Percentiles rank a stretch among this genome's conserved stretches.
These are phyloP conservation scores for Hassar affinis DNA, from an alignment of 2,113 vertebrate species.

Conservation along the genomic window DNA sequence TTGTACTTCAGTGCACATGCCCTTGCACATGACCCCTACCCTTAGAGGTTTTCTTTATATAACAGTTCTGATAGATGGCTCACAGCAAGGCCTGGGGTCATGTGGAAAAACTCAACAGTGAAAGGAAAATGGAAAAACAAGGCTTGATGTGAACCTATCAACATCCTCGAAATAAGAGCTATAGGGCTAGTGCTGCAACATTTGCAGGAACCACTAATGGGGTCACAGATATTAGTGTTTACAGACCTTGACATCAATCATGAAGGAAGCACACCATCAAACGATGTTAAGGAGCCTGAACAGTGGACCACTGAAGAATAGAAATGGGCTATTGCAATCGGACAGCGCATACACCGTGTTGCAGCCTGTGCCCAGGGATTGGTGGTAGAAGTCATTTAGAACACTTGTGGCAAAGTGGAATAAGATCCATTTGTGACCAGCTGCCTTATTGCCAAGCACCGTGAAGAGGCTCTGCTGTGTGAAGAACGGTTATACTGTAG, in stretches of 20 bases:
- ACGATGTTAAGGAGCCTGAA: background rate
- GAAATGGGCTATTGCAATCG: background rate
- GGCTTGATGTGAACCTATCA: background rate
- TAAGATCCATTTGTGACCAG: background rate
- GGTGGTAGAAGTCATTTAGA: background rate
- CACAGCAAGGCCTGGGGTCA: background rate
- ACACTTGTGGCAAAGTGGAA: background rate
- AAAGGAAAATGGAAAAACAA: background rate
- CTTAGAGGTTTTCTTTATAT: background rate
- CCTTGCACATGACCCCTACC: background rate
- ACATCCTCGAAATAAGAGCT: background rate
- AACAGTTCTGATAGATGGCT: background rate
- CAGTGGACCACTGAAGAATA: background rate
- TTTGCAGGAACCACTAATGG: background rate
- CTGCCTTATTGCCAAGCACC: background rate
- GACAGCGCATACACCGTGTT: background rate
- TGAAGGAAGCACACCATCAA: background rate
- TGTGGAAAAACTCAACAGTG: background rate
- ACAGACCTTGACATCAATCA: background rate
- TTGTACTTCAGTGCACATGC: background rate
- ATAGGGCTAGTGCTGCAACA: background rate
- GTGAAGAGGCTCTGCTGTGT: background rate
- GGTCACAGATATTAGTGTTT: background rate
- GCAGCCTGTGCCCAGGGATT: background rate
- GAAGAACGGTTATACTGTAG: background rate